Base-by-base conservation (phyloP, 1,140 invertebrate species). In the Aphis gossypii region DNA sequence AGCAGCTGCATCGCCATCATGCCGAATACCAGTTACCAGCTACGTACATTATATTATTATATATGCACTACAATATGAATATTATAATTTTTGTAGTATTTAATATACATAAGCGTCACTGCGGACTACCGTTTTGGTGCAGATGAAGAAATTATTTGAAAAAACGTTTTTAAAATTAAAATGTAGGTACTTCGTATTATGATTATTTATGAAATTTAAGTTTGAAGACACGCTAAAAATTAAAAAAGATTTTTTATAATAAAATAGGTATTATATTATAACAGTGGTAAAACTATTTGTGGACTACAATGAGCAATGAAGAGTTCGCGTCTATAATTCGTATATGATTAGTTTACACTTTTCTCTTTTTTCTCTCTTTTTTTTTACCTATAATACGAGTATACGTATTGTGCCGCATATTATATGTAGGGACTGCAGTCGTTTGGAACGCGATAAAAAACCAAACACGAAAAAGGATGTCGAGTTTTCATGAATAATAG, bases 401-500 rank as follows among this genome's bases (percentile, higher is more conserved):
- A n/a, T 68, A 30, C 56, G 23, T 56, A 7, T 25, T n/a, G 30
- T 68, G 14, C 60, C 60, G 60, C 60, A 68, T n/a, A 68, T 68
- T n/a, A 68, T n/a, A 51, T 51, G 14, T 51, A 68, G 60, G 60
- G 60, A 76, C 60, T n/a, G 60, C 60, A 76, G 30, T n/a, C 60
- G 60, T 76, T 76, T 3, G 60, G 35, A 41, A 83, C 35, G 38
- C 82, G 35, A 83, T 41, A 41, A 83, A 83, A 35, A 41, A 23
- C n/a, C 20, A 21, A 83, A 83, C n/a, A 83, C 82, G 82, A 83
- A 83, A 83, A 83, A 83, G 38, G 60, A 76, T n/a, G 60, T n/a
- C 60, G 60, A n/a, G 30, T 83, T 83, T 83, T 38, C 38, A 83
- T 41, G 82, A 83, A 83, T 41, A 83, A 83, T 83, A 20, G 82